Conservation (phyloP, 2,797 vertebrate genomes). For the Leptoclinus maculatus region DNA sequence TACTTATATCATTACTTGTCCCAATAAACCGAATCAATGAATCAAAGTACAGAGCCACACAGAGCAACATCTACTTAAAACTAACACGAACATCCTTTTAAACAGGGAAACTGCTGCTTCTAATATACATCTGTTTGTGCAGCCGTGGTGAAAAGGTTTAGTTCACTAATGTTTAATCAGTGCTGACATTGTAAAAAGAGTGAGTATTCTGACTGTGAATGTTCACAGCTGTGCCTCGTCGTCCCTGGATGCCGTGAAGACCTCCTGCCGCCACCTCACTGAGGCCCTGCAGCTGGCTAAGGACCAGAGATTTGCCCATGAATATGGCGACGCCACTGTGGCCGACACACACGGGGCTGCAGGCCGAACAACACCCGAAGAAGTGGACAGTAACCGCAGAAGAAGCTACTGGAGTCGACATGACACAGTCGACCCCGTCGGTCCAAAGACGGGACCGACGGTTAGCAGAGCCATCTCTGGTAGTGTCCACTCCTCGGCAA, state of each 20-base stretch:
- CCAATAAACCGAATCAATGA: background rate
- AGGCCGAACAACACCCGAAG: constrained; percentile 8
- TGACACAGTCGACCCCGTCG: background rate
- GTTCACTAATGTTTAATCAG: background rate
- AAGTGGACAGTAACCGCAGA: background rate
- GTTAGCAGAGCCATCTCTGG: background rate
- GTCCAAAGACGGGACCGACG: background rate
- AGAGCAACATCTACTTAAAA: background rate
- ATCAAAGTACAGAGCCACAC: background rate
- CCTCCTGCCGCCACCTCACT: constrained; percentile 77
- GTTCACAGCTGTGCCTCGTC: constrained; percentile 71
- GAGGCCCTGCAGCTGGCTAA: constrained; percentile 85
- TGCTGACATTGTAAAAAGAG: background rate
- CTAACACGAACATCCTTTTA: background rate
- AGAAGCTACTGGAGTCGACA: background rate
- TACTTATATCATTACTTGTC: background rate
- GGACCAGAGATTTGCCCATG: constrained; percentile 88
- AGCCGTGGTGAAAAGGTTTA: background rate
- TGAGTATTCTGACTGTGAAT: background rate
- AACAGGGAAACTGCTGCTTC: background rate
- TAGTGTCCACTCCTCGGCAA: constrained; percentile 25
- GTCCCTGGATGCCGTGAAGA: constrained; percentile 68
- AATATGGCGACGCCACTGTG: constrained; percentile 75
- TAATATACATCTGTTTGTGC: background rate
- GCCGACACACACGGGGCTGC: constrained; percentile 49